Conservation (phyloP, 2,888 invertebrate species). For the Pyrgus malvae region DNA sequence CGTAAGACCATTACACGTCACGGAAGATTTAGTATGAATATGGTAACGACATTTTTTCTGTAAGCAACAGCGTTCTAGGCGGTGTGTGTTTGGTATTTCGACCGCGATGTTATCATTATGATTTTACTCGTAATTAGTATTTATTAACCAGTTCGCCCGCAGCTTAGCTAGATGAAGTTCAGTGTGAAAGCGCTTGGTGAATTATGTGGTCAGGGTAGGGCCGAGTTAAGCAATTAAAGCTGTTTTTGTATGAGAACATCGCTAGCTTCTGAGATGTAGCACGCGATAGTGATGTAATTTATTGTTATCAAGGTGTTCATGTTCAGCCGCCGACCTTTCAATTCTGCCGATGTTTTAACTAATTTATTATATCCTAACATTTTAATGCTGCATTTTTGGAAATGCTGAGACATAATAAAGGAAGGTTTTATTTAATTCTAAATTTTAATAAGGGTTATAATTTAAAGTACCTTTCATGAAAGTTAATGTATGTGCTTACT, state of each 20-base stretch:
- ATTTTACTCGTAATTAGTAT: slow-evolving; percentile 80
- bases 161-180: slow-evolving; percentile 43
- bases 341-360: background rate
- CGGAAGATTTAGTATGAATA: slow-evolving; percentile 73
- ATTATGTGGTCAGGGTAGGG: slow-evolving; percentile 65
- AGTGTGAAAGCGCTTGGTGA: slow-evolving; percentile 67
- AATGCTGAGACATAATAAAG: background rate
- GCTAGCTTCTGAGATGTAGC: slow-evolving; percentile 54
- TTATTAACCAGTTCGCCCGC: slow-evolving; percentile 64
- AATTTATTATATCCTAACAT: background rate
- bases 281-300: slow-evolving; percentile 65
- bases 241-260: slow-evolving; percentile 62
- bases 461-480: too few relatives aligned
- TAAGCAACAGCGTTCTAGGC: slow-evolving; percentile 24
- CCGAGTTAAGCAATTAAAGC: slow-evolving; percentile 75
- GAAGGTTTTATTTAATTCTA: background rate
- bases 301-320: slow-evolving; percentile 47
- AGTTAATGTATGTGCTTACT: too few relatives aligned
- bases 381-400: background rate
- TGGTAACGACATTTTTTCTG: slow-evolving; percentile 59
- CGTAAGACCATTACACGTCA: slow-evolving; percentile 74
- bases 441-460: too few relatives aligned
- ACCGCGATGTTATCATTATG: slow-evolving; percentile 71
- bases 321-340: slow-evolving; percentile 1
- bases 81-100: slow-evolving; percentile 42